Base-by-base conservation (phyloP, 2,888 invertebrate species). In the Adelognathus sp. region DNA sequence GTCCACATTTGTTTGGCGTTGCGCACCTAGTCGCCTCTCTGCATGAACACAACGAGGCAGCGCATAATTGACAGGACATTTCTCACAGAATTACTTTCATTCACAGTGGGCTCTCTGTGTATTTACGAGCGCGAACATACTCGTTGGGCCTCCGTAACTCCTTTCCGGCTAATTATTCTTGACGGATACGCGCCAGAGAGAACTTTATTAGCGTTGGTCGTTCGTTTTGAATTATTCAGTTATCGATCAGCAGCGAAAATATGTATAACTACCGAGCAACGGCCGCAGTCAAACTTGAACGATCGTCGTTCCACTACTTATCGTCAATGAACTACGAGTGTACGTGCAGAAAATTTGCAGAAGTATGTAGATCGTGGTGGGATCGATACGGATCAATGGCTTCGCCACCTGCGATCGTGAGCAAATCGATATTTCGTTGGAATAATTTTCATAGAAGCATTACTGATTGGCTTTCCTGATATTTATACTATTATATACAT, bases 371-470 rank as follows among this genome's bases (percentile, higher is more conserved):
- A 87, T 87, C 86, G 82, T 76, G 82, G 78, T 64, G 72, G 80
- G 77, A 78, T 84, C 79, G 79, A 83, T 66, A 74, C 79, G 79
- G 83, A 86, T 87, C 84, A 78, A 79, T 82, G 84, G 80, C 84
- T 80, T 76, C 82, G 83, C 81, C 84, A 81, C 77, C 82, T 80
- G 83, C 83, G 87, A 88, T 88, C 88, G 86, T 86, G 87, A 85
- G 86, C 81, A n/a, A n/a, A n/a, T 33, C 46, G 9, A 29, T 21
- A 39, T 54, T 63, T 72, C 61, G 46, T n/a, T n/a, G n/a, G n/a
- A n/a, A n/a, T n/a, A n/a, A 72, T 67, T 39, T 46, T 69, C 63
- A 33, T 80, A 84, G 83, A 86, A 88, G 87, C 87, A 87, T 88
- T 86, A 86, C 87, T 87, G 85, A 87, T 88, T 33, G 16, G 29